These are phyloP conservation scores for Saguinus midas DNA, from an alignment of 2,113 vertebrate genomes.

Conservation along the genomic window DNA sequence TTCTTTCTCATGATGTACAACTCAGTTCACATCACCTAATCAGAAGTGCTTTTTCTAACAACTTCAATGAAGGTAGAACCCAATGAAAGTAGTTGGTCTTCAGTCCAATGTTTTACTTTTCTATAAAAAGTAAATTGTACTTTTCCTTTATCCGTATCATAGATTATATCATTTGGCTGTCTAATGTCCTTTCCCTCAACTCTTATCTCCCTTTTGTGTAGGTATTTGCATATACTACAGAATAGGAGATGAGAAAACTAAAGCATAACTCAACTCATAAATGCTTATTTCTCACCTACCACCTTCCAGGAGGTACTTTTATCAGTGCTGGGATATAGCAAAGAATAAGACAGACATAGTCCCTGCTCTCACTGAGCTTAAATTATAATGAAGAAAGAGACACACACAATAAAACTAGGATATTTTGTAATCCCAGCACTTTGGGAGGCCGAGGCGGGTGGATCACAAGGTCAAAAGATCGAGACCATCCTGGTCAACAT, in stretches of 20 bases:
- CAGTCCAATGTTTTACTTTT: not conserved
- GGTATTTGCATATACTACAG: not conserved
- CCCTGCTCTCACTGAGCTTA: not conserved
- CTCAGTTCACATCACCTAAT: not conserved
- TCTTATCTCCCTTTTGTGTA: not conserved
- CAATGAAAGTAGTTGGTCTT: not conserved
- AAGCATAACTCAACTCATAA: not conserved
- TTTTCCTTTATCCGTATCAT: not conserved
- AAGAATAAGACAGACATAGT: not conserved
- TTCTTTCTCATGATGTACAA: not conserved
- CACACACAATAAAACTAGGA: not conserved
- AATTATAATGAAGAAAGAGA: accelerated
- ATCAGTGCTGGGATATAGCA: not conserved
- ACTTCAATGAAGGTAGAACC: not conserved
- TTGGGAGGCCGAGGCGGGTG: too few relatives aligned
- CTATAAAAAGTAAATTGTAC: too few relatives aligned
- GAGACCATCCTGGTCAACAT: too few relatives aligned
- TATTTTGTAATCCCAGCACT: not conserved
- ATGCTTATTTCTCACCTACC: not conserved
- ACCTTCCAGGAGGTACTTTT: too few relatives aligned
- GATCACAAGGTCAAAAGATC: too few relatives aligned
- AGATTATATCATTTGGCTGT: not conserved
- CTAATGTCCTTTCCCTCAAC: not conserved
- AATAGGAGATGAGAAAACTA: not conserved
- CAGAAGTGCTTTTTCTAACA: not conserved